phyloP scores from a whole-genome alignment of 1,140 invertebrate genomes.

The Brachionus paranguensis region DNA sequence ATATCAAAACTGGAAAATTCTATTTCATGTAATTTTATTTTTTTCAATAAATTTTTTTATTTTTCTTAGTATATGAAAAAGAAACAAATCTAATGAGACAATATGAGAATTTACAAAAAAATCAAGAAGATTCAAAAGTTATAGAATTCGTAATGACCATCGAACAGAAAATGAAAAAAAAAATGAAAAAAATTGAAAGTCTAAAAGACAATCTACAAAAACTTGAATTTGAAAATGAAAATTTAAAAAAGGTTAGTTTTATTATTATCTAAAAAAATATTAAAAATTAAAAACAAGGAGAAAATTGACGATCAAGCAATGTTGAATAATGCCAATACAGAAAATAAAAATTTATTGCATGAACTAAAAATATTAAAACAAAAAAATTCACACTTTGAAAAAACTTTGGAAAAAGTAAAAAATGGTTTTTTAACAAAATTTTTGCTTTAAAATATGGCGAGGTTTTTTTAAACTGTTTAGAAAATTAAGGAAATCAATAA shows the following conservation, averaged over 20 bases:
- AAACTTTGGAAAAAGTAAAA: conserved; percentile 1
- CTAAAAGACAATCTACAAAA: background rate
- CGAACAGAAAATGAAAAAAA: conserved; percentile 10
- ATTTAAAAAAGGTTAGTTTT: background rate
- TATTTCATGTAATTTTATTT: background rate
- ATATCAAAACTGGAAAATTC: background rate
- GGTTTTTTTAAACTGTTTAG: background rate
- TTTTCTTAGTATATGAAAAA: conserved; percentile 6
- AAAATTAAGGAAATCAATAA: no score
- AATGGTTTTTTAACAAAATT: background rate
- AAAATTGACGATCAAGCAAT: background rate
- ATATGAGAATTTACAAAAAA: background rate
- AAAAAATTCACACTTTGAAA: background rate
- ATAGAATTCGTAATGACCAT: background rate
- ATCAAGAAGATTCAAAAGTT: conserved; percentile 25
- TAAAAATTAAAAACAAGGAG: background rate
- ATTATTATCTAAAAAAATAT: background rate
- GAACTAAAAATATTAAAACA: background rate
- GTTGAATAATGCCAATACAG: background rate
- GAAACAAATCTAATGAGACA: conserved; percentile 2
- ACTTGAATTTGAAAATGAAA: background rate
- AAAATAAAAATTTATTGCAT: background rate
- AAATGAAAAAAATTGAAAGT: background rate
- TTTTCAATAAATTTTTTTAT: background rate
- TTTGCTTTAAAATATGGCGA: background rate